Base-by-base conservation (phyloP, 2,797 vertebrate genomes). In the Spinibarbus caldwelli region DNA sequence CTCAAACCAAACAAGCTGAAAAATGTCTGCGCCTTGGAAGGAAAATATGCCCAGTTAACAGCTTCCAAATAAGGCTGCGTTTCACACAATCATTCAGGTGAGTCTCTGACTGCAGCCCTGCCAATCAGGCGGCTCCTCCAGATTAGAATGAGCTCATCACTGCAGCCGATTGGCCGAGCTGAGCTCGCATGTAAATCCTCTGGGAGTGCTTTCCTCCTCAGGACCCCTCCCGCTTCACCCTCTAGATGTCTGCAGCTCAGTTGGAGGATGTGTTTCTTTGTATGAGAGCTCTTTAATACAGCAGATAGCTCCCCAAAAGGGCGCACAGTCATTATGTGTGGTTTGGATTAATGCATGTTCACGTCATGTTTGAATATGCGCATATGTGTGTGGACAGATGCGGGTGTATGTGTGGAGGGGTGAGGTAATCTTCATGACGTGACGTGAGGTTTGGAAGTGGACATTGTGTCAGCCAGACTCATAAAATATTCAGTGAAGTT, bases 11-110 rank as follows among this genome's bases (percentile, higher is more conserved):
- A 92, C 87, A 95, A 95, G 93, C 93, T 88, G 92, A 95, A 96
- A 94, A 93, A 95, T 95, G 95, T 93, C 95, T 91, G 89, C 90
- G 81, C 68, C 64, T 62, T 41, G 68, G 80, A 78, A 80, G 85
- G 72, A 72, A 92, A 93, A 92, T 89, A 90, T 92, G 90, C 93
- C 94, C 94, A 95, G 92, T 95, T 94, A 95, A 95, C 93, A 94
- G 95, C 95, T 95, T 95, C 95, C 95, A 96, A 96, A 97, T 95
- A 96, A 96, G 95, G 94, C 95, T 91, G 94, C 77, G 87, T 82
- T 86, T 91, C 90, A 92, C 94, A 92, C 94, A 90, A 91, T 92
- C 95, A 94, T 94, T 94, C 93, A 93, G 94, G 92, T 94, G 93
- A 85, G 89, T 91, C 88, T 91, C 92, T 93, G 89, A 86, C 91